Conservation (phyloP, 2,797 vertebrate genomes). For the Sebastes diaconus region DNA sequence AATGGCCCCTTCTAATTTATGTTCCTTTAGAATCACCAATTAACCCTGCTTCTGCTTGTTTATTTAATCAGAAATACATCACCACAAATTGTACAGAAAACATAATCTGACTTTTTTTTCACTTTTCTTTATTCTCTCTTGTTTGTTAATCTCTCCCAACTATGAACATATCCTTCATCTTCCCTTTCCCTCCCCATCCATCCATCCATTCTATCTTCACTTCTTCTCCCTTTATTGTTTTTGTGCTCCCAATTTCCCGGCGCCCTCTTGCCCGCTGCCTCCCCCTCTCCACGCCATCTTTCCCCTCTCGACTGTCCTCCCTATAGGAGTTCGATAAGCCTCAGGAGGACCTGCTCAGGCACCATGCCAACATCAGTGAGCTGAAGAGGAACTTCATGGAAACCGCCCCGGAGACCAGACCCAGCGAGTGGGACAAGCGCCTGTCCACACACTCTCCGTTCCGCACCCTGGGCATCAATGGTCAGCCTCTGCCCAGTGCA, state of each 20-base stretch:
- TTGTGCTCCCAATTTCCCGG: neutral
- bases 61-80: constrained; percentile 19
- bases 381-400: constrained; percentile 98
- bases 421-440: constrained; percentile 97
- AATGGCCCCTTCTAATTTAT: constrained; percentile 5
- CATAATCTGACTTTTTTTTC: constrained; percentile 18
- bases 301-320: neutral
- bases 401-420: constrained; percentile 86
- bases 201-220: neutral
- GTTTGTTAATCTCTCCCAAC: constrained; percentile 19
- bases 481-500: constrained; percentile 84
- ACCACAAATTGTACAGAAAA: neutral
- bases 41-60: constrained; percentile 68
- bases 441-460: constrained; percentile 95
- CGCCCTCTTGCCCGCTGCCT: no score
- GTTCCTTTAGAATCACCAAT: constrained; percentile 31
- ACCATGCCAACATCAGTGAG: constrained; percentile 94
- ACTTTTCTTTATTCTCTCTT: constrained; percentile 8
- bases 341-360: constrained; percentile 91
- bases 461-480: constrained; percentile 85
- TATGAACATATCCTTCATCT: neutral
- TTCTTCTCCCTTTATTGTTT: neutral
- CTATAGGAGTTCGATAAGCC: constrained; percentile 91
- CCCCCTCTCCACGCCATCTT: neutral
- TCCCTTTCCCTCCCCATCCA: neutral